These are phyloP conservation scores for Sialis lutaria DNA, from an alignment of 2,888 invertebrate genomes.

Conservation along the genomic window DNA sequence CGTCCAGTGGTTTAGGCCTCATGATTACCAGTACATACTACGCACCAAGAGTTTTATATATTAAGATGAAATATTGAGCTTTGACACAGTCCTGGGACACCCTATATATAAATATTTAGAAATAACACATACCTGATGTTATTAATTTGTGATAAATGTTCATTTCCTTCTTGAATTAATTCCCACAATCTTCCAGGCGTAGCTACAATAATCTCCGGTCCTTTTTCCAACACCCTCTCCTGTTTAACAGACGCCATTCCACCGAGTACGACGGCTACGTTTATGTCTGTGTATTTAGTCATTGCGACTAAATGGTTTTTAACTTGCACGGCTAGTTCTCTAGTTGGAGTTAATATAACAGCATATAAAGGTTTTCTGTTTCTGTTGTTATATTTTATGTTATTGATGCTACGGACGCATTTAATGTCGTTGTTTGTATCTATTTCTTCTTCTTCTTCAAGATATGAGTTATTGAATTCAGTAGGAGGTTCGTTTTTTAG, in stretches of 20 bases:
- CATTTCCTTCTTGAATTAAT: slow-evolving; percentile 60
- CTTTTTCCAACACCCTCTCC: slow-evolving; percentile 59
- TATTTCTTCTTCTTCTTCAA: slow-evolving; percentile 8
- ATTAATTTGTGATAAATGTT: slow-evolving; percentile 54
- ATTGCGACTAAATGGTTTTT: slow-evolving; percentile 65
- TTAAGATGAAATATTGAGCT: too few species aligned
- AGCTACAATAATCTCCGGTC: slow-evolving; percentile 89
- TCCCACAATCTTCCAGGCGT: slow-evolving; percentile 98
- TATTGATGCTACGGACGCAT: not conserved
- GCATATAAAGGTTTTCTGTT: slow-evolving; percentile 48
- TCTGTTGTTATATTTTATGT: not conserved
- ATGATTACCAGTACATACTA: too few species aligned
- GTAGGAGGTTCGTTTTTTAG: slow-evolving; percentile 36
- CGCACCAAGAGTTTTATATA: too few species aligned
- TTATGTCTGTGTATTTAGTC: slow-evolving; percentile 60
- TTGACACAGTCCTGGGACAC: too few species aligned
- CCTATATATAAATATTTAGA: too few species aligned
- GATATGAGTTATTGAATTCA: slow-evolving; percentile 18
- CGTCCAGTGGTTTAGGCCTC: too few species aligned
- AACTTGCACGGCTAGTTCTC: slow-evolving; percentile 92
- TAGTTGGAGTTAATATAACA: slow-evolving; percentile 83
- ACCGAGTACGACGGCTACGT: slow-evolving; percentile 75
- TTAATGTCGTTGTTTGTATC: slow-evolving; percentile 20
- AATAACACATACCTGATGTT: slow-evolving; percentile 55
- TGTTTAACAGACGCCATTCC: slow-evolving; percentile 92